Conservation (phyloP, 2,113 vertebrate species). For the Sapajus apella region DNA sequence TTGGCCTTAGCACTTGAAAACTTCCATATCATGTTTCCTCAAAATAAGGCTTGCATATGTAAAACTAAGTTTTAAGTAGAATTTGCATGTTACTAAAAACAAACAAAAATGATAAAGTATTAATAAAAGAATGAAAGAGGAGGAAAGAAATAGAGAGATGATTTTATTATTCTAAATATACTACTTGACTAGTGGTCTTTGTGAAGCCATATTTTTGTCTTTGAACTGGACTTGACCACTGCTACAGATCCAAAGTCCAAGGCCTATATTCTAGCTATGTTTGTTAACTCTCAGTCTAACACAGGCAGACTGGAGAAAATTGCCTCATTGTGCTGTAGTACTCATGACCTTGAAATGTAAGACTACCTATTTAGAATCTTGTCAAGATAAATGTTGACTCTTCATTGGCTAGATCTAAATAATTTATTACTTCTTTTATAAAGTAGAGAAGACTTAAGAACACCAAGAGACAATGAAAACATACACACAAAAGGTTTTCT, state of each 20-base stretch:
- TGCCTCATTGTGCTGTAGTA: background rate
- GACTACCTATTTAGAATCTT: background rate
- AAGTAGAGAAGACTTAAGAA: background rate
- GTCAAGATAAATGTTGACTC: background rate
- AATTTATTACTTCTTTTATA: background rate
- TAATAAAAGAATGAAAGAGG: background rate
- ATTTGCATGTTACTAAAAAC: background rate
- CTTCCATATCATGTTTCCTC: background rate
- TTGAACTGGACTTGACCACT: background rate
- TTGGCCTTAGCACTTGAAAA: background rate
- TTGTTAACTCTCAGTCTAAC: background rate
- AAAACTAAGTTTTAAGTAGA: background rate
- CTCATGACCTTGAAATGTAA: background rate
- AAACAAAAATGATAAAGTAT: background rate
- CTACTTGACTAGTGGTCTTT: background rate
- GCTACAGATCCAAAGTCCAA: background rate
- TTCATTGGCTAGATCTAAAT: background rate
- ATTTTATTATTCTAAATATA: background rate
- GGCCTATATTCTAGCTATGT: background rate
- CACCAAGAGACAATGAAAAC: background rate
- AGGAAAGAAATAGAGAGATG: no score
- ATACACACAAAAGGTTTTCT: background rate
- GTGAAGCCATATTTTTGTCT: background rate
- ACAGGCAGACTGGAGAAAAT: background rate
- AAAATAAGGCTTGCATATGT: background rate